phyloP scores from a whole-genome alignment of 2,888 invertebrate genomes.

The Andricus quercusramuli region DNA sequence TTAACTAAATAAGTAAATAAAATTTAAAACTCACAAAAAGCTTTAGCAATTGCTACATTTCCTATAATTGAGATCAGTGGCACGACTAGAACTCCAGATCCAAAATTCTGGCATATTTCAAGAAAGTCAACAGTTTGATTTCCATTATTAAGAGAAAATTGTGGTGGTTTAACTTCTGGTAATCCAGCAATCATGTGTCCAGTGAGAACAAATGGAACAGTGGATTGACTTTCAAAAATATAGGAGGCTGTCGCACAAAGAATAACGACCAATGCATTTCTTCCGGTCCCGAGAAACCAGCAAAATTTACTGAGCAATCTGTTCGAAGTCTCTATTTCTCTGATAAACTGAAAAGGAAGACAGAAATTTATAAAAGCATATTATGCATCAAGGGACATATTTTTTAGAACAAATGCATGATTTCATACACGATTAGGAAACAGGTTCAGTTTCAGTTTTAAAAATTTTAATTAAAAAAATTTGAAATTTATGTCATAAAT shows the following conservation, averaged over 20 bases:
- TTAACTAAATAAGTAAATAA: background rate
- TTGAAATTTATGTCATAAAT: too few species aligned
- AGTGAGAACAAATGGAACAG: constrained; percentile 82
- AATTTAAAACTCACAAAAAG: constrained; percentile 84
- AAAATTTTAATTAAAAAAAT: too few species aligned
- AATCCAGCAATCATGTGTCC: constrained; percentile 83
- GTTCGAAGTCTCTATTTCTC: constrained; percentile 79
- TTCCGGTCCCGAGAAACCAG: constrained; percentile 84
- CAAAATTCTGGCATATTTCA: constrained; percentile 83
- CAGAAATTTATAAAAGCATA: background rate
- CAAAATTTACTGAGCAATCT: constrained; percentile 79
- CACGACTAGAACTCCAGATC: constrained; percentile 85
- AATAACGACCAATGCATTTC: constrained; percentile 87
- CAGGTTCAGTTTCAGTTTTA: too few species aligned
- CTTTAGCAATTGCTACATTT: constrained; percentile 91
- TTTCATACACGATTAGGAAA: too few species aligned
- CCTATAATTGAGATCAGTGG: constrained; percentile 88
- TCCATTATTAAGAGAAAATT: constrained; percentile 79
- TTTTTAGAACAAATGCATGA: too few species aligned
- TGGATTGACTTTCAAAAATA: constrained; percentile 79
- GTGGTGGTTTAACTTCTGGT: constrained; percentile 81
- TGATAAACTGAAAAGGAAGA: constrained; percentile 80
- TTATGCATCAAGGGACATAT: too few species aligned
- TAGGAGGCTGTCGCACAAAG: constrained; percentile 82
- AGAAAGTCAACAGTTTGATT: constrained; percentile 80